Conservation (phyloP, 2,797 vertebrate genomes). For the Oryzias dopingdopingensis region DNA sequence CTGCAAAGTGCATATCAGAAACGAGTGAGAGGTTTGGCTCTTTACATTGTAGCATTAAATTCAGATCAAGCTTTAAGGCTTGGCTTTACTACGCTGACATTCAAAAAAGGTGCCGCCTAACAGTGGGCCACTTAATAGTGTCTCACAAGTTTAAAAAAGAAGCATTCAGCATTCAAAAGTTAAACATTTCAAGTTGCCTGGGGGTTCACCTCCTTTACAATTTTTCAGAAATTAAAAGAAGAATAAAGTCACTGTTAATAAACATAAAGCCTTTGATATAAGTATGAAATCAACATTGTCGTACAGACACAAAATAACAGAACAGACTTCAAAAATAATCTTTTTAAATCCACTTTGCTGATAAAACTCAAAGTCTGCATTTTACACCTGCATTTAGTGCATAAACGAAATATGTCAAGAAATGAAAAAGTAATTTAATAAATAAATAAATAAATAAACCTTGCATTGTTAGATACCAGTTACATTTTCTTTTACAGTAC, state of each 20-base stretch:
- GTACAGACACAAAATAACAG: constrained; percentile 51
- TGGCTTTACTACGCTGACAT: constrained; percentile 53
- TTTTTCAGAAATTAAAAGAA: constrained; percentile 37
- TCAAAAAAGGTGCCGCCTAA: constrained; percentile 29
- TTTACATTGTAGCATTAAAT: constrained; percentile 44
- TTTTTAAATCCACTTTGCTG: constrained; percentile 56
- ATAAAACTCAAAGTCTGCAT: constrained; percentile 63
- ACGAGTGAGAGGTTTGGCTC: constrained; percentile 60
- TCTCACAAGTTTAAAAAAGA: constrained; percentile 51
- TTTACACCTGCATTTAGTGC: constrained; percentile 68
- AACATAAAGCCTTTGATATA: constrained; percentile 55
- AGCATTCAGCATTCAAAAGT: constrained; percentile 48
- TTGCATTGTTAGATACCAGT: constrained; percentile 69
- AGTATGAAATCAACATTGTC: constrained; percentile 61
- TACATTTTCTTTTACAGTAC: constrained; percentile 75
- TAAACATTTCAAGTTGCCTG: constrained; percentile 27
- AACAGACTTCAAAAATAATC: constrained; percentile 60
- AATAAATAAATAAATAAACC: constrained; percentile 73
- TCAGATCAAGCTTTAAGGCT: constrained; percentile 45
- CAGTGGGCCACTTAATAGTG: constrained; percentile 34
- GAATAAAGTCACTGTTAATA: constrained; percentile 53
- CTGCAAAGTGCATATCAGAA: constrained; percentile 67
- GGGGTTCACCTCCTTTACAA: constrained; percentile 21
- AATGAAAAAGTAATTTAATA: constrained; percentile 73
- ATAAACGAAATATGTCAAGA: constrained; percentile 69